A percentile compares a stretch with the other conserved stretches of the same genome.
These are phyloP conservation scores for Clarias pachynema DNA, from an alignment of 2,797 vertebrate species.

Conservation along the genomic window DNA sequence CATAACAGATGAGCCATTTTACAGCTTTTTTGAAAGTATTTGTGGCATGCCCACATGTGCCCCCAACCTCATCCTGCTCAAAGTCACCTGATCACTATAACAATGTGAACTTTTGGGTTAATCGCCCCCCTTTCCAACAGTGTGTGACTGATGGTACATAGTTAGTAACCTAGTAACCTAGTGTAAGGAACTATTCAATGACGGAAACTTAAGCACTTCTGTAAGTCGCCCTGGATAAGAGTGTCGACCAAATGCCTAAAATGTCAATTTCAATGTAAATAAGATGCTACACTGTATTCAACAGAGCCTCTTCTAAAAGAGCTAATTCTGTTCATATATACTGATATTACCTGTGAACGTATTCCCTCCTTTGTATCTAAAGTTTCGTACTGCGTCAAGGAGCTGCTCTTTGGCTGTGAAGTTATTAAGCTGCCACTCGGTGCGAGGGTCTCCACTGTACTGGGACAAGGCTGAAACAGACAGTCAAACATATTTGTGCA, in stretches of 20 bases:
- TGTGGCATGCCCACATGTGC: background rate
- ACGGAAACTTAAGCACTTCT: too few relatives aligned
- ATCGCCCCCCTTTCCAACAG: too few relatives aligned
- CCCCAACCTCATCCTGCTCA: background rate
- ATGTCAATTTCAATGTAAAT: too few relatives aligned
- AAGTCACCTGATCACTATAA: background rate
- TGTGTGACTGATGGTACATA: too few relatives aligned
- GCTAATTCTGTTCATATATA: background rate
- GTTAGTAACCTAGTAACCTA: too few relatives aligned
- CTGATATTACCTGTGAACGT: conserved; percentile 73
- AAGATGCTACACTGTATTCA: background rate
- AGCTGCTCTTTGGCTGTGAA: conserved; percentile 82
- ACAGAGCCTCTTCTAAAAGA: background rate
- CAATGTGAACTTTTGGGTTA: background rate
- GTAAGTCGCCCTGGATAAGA: too few relatives aligned
- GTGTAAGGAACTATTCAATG: too few relatives aligned
- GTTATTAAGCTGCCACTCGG: conserved; percentile 90
- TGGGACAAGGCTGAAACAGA: conserved; percentile 83
- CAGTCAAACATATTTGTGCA: background rate
- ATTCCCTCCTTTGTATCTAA: conserved; percentile 92
- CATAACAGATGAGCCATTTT: background rate
- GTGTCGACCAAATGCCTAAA: too few relatives aligned
- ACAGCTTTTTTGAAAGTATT: background rate
- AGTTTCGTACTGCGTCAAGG: conserved; percentile 79
- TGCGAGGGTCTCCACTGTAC: conserved; percentile 92